Percentiles rank a stretch among this genome's conserved stretches.
Evolutionary conservation across 2,888 invertebrate species (phyloP).

Genomic region (Pristionchus fissidentatus): DNA sequence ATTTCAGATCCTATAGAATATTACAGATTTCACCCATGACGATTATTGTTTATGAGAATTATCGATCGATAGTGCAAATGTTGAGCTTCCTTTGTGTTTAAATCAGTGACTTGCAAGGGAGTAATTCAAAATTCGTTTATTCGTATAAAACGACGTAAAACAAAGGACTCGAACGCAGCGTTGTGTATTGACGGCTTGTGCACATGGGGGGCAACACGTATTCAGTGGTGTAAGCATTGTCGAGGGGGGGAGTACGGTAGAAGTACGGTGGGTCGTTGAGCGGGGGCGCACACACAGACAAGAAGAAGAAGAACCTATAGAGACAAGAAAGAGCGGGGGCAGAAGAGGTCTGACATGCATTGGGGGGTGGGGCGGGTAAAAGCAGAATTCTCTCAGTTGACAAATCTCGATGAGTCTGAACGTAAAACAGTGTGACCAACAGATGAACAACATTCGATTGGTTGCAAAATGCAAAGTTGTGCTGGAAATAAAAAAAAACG

Average conservation of each 20-base stretch:
- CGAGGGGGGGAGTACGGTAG: not conserved
- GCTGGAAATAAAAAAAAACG: no score
- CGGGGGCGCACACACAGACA: slow-evolving; percentile 27
- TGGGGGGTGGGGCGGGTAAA: not conserved
- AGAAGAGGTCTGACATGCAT: slow-evolving; percentile 12
- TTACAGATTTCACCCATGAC: not conserved
- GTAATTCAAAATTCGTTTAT: slow-evolving; percentile 6
- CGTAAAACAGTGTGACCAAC: not conserved
- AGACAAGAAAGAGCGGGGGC: slow-evolving; percentile 36
- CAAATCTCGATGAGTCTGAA: not conserved
- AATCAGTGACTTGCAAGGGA: no score
- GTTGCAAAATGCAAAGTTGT: not conserved
- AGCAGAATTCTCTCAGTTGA: not conserved
- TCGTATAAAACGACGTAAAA: not conserved
- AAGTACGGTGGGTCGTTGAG: slow-evolving; percentile 12
- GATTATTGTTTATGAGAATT: no score
- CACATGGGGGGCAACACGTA: slow-evolving; percentile 25
- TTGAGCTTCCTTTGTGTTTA: not conserved
- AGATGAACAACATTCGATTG: not conserved
- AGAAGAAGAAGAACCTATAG: not conserved
- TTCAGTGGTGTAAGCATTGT: not conserved
- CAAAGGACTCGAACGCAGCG: slow-evolving; percentile 7
- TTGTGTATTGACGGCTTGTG: not conserved
- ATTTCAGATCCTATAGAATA: no score
- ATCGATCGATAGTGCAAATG: no score